Evolutionary conservation across 2,888 invertebrate species (phyloP), one percentile per base, ranked within the genome.

Genomic region (Drosophila anomelani): DNA sequence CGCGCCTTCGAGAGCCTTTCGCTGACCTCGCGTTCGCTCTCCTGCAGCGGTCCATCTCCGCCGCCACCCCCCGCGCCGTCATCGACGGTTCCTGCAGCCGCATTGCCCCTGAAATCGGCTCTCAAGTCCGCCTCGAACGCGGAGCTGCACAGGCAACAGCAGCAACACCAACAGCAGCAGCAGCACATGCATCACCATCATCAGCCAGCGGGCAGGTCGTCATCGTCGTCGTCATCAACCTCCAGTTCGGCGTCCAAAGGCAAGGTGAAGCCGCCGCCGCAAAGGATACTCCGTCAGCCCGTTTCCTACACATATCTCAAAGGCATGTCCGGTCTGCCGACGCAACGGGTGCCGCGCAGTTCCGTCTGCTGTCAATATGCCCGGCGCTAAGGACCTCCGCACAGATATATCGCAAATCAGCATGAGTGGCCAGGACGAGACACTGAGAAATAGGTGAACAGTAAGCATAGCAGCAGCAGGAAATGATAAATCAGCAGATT

Each of bases 241-340:
- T 55, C 73, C 17, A 23, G 55, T 7, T 68, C 60, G 7, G 49
- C 43, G 29, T 39, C 76, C 32, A 76, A 79, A 36, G 81, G 85
- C 69, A 92, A 92, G 81, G 85, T 76, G 64, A 92, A 92, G 81
- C 94, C 95, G 76, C 96, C 95, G 66, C 96, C 96, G 2, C 96
- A 96, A 90, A 94, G 95, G 81, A 97, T 97, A 75, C 93, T 97
- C 10, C 94, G 97, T 43, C 94, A 96, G 57, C 97, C 97, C 1
- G 95, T 96, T 13, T 94, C 95, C 0, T 96, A 97, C 91, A 96
- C 96, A 10, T 97, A 97, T 91, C 95, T 96, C 3, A 95, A 95
- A 77, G 97, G 97, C 51, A 94, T 96, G 76, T 96, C 96, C 10
- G 97, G 97, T 12, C 93, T 97, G 61, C 96, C 97, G 9, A 97